Conservation (phyloP, 2,113 vertebrate species). For the Callorhinus ursinus region DNA sequence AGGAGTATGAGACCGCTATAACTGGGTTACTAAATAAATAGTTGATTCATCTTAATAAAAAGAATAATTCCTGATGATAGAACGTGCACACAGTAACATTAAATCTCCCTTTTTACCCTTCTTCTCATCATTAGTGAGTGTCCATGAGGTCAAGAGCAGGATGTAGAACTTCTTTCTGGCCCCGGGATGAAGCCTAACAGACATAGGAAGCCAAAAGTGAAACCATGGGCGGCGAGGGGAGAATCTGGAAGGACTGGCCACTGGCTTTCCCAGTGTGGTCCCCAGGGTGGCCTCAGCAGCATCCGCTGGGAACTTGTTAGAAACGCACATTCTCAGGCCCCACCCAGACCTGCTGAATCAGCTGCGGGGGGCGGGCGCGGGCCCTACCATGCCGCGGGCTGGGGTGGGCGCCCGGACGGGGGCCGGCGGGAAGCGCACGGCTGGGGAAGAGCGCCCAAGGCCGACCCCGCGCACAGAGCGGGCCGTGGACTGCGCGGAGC, state of each 20-base stretch:
- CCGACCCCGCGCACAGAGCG: not conserved
- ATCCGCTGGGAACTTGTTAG: not conserved
- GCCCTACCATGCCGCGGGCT: not conserved
- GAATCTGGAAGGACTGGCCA: not conserved
- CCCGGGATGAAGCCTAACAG: not conserved
- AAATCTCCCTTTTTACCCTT: not conserved
- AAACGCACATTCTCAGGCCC: not conserved
- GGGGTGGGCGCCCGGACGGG: not conserved
- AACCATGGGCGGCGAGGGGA: not conserved
- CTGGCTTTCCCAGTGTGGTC: not conserved
- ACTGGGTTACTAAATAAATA: not conserved
- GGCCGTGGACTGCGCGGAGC: too few relatives aligned
- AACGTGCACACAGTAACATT: not conserved
- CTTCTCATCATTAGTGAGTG: not conserved
- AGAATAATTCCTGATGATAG: not conserved
- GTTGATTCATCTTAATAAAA: not conserved
- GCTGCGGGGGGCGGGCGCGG: rapidly evolving
- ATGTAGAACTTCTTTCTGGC: not conserved
- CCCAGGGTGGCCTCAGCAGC: not conserved
- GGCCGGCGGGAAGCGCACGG: not conserved
- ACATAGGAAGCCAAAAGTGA: not conserved
- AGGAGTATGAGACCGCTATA: not conserved
- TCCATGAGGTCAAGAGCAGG: not conserved
- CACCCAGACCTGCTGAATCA: not conserved
- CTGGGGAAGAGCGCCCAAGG: not conserved